Evolutionary conservation across 2,113 vertebrate species (phyloP).

Genomic region (Takifugu bimaculatus): DNA sequence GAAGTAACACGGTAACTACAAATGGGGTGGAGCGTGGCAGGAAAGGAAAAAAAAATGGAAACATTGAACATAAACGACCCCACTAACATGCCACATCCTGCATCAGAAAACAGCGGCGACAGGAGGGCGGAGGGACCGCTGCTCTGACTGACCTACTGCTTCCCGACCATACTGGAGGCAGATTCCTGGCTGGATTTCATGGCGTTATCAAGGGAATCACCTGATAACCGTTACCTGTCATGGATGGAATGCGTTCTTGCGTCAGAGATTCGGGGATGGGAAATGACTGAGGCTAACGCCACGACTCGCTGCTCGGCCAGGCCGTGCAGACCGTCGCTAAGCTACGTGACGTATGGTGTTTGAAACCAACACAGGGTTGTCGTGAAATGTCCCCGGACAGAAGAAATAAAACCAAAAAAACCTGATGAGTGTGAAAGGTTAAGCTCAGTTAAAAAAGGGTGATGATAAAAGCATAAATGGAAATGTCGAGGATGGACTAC

Average conservation of each 20-base stretch:
- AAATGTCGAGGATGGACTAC: constrained; percentile 21
- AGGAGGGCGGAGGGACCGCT: constrained; percentile 39
- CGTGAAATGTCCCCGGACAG: constrained; percentile 45
- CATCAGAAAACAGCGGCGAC: constrained; percentile 35
- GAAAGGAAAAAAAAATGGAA: constrained; percentile 46
- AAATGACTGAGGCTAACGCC: constrained; percentile 31
- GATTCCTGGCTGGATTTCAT: constrained; percentile 76
- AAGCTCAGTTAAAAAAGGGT: constrained; percentile 8
- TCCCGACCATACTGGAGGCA: constrained; percentile 33
- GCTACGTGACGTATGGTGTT: constrained; percentile 19
- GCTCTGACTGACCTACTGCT: constrained; percentile 42
- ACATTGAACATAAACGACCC: constrained; percentile 50
- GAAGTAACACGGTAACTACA: constrained; percentile 64
- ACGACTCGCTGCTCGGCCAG: too few species aligned
- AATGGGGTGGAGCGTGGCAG: constrained; percentile 64
- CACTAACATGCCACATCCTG: constrained; percentile 69
- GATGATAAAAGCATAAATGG: constrained; percentile 41
- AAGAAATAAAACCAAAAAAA: constrained; percentile 34
- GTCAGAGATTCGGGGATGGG: constrained; percentile 42
- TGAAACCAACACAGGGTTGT: constrained; percentile 33
- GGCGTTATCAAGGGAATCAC: constrained; percentile 65
- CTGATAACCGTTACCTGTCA: constrained; percentile 60
- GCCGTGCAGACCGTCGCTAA: too few species aligned
- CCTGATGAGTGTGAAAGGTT: background rate
- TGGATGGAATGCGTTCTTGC: constrained; percentile 53